These are phyloP conservation scores for Hydrophis major DNA, from an alignment of 2,797 vertebrate species.

Conservation along the genomic window DNA sequence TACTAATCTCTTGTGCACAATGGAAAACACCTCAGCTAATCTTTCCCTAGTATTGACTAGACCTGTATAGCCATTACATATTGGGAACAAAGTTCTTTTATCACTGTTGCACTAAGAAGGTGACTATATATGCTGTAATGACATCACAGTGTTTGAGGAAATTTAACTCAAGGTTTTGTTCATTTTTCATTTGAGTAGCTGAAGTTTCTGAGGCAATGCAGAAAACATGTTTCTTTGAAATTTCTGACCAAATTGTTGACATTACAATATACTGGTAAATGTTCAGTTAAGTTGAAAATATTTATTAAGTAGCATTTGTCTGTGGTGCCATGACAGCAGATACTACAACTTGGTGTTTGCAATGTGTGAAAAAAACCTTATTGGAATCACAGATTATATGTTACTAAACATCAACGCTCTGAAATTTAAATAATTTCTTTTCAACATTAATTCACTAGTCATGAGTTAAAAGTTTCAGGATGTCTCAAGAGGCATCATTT, in stretches of 20 bases:
- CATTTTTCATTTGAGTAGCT: neutral
- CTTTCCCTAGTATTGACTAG: neutral
- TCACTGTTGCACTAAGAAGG: neutral
- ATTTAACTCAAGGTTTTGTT: neutral
- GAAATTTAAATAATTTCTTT: neutral
- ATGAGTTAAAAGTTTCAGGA: neutral
- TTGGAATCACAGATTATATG: neutral
- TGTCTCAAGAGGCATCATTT: neutral
- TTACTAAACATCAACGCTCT: neutral
- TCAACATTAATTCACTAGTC: neutral
- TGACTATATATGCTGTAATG: neutral
- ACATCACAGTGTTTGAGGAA: neutral
- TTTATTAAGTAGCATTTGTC: neutral
- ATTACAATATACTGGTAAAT: neutral
- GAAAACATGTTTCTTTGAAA: neutral
- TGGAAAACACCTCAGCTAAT: neutral
- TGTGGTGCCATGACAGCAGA: neutral
- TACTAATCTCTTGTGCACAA: neutral
- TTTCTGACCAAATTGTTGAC: neutral
- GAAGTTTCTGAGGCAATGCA: neutral
- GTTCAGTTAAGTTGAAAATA: neutral
- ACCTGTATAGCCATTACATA: neutral
- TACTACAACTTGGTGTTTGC: neutral
- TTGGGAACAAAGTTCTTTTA: neutral
- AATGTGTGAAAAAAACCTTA: neutral